A percentile compares a stretch with the other conserved stretches of the same genome.
Conservation (phyloP, 2,797 vertebrate species). For the Pseudochromis fuscus region DNA sequence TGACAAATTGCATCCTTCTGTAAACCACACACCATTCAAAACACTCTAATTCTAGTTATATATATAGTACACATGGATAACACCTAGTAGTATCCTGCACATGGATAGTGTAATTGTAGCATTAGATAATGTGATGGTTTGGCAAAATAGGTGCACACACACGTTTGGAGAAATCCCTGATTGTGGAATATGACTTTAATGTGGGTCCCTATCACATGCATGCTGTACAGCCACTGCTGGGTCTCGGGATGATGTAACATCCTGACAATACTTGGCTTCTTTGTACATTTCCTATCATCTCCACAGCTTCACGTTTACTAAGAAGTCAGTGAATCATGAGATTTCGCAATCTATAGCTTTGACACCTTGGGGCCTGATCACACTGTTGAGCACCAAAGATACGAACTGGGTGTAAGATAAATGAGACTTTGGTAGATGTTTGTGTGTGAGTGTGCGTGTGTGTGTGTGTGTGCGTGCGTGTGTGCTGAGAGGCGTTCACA, state of each 20-base stretch:
- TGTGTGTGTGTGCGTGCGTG: slow-evolving; percentile 3
- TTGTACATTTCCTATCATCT: slow-evolving; percentile 17
- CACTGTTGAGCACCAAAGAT: background rate
- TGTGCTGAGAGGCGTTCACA: slow-evolving; percentile 46
- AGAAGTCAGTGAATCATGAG: slow-evolving; percentile 7
- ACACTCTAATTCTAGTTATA: background rate
- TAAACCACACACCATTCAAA: background rate
- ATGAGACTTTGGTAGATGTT: background rate
- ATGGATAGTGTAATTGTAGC: background rate
- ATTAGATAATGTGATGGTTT: too few species aligned
- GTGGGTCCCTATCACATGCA: background rate
- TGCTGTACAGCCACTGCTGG: background rate
- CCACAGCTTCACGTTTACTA: background rate
- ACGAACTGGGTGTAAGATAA: background rate
- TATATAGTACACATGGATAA: background rate
- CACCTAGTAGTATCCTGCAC: background rate
- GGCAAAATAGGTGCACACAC: too few species aligned
- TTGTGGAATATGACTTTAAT: background rate
- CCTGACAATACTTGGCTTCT: slow-evolving; percentile 25
- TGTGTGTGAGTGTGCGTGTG: background rate
- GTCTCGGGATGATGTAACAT: slow-evolving; percentile 44
- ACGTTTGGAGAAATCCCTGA: too few species aligned
- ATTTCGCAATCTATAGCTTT: slow-evolving; percentile 32
- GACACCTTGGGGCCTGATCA: background rate
- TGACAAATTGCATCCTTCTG: background rate